Evolutionary conservation across 2,113 vertebrate species (phyloP).

Genomic region (Pleuronectes platessa): DNA sequence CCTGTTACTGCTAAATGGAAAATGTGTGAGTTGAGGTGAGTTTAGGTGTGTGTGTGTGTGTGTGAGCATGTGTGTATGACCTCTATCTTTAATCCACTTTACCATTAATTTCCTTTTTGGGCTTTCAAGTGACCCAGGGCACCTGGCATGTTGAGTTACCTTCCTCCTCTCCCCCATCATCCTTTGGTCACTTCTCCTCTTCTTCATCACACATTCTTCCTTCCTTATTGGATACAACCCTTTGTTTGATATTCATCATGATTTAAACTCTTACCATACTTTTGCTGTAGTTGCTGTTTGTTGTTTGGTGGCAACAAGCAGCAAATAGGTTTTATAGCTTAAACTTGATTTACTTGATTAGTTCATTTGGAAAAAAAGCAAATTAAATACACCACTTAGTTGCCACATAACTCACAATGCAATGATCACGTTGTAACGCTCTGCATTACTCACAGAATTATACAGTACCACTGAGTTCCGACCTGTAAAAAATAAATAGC

Average conservation of each 20-base stretch:
- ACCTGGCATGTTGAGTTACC: background rate
- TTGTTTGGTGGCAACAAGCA: background rate
- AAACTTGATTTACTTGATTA: constrained; percentile 21
- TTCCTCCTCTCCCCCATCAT: background rate
- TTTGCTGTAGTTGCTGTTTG: too few species aligned
- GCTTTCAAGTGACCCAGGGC: constrained; percentile 59
- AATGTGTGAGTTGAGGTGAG: constrained; percentile 56
- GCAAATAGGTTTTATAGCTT: background rate
- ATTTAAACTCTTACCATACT: too few species aligned
- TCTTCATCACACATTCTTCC: too few species aligned
- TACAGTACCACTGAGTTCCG: background rate
- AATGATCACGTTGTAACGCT: background rate
- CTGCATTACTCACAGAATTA: background rate
- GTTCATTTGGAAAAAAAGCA: background rate
- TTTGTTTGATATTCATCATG: too few species aligned
- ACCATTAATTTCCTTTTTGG: constrained; percentile 68
- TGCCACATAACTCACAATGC: background rate
- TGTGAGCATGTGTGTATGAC: constrained; percentile 37
- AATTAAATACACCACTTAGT: background rate
- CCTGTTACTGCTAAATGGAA: constrained; percentile 76
- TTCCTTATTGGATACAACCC: too few species aligned
- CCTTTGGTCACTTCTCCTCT: background rate
- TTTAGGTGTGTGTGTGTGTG: background rate
- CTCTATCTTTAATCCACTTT: constrained; percentile 76
- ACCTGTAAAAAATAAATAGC: background rate